Conservation (phyloP, 2,888 invertebrate genomes). For the Pollenia angustigena region DNA sequence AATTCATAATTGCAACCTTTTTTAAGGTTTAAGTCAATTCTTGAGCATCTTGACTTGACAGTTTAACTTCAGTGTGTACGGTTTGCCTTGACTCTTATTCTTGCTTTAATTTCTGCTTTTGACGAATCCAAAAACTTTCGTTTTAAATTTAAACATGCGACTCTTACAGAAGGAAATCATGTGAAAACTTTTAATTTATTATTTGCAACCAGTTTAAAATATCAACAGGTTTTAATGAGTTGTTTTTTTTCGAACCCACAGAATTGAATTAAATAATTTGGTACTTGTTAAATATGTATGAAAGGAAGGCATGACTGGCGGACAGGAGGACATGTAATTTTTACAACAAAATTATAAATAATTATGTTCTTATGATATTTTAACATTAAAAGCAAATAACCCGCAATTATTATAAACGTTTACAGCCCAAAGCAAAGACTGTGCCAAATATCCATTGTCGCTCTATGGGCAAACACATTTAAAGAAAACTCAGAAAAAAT, state of each 20-base stretch:
- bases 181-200: conserved; percentile 36
- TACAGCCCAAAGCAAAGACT: conserved; percentile 24
- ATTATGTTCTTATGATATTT: neutral
- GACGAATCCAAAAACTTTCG: neutral
- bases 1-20: too few relatives aligned
- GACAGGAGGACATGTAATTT: conserved; percentile 35
- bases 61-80: too few relatives aligned
- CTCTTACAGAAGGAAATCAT: conserved; percentile 25
- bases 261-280: conserved; percentile 26
- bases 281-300: conserved; percentile 17
- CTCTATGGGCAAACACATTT: neutral
- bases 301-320: conserved; percentile 4
- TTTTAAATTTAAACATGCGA: conserved; percentile 35
- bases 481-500: neutral
- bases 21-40: too few relatives aligned
- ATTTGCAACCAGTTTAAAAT: conserved; percentile 25
- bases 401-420: conserved; percentile 21
- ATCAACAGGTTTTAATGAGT: conserved; percentile 42
- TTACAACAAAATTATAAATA: conserved; percentile 9
- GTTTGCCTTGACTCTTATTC: neutral
- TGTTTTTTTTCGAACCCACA: conserved; percentile 6
- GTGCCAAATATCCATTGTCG: conserved; percentile 33
- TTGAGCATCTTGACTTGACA: too few relatives aligned
- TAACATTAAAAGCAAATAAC: neutral
- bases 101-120: conserved; percentile 1